Percentiles rank a stretch among this genome's conserved stretches.
Evolutionary conservation across 2,797 vertebrate genomes (phyloP).

Genomic region (Gymnoscopelus microlampas): DNA sequence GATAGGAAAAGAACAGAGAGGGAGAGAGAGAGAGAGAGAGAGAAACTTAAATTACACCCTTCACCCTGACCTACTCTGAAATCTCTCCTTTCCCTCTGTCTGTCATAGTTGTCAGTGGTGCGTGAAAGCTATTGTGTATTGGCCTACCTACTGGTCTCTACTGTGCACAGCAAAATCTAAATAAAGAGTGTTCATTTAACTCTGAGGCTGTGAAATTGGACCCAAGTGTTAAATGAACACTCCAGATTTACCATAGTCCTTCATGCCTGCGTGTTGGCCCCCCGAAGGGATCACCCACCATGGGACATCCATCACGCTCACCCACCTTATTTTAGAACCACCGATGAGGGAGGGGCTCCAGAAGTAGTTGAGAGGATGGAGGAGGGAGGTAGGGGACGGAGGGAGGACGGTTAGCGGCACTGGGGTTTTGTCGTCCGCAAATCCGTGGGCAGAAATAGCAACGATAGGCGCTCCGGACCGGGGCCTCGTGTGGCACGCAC

Average conservation of each 20-base stretch:
- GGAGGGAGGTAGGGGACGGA: not conserved
- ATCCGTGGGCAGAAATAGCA: constrained; percentile 47
- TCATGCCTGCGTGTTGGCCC: too few relatives aligned
- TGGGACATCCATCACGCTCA: constrained; percentile 37
- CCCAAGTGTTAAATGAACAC: too few relatives aligned
- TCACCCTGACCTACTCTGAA: constrained; percentile 8
- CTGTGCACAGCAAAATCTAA: too few relatives aligned
- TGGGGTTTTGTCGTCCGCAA: constrained; percentile 11
- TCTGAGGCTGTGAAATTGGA: too few relatives aligned
- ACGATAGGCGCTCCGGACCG: constrained; percentile 43
- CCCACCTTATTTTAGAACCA: constrained; percentile 36
- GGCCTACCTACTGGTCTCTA: too few relatives aligned
- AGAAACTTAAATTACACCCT: constrained; percentile 16
- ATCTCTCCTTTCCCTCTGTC: not conserved
- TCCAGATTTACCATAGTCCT: too few relatives aligned
- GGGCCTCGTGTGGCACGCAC: not conserved
- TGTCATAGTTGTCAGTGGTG: constrained; percentile 13
- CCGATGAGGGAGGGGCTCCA: constrained; percentile 16
- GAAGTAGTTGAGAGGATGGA: constrained; percentile 11
- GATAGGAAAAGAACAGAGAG: not conserved
- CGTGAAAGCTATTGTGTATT: constrained; percentile 6
- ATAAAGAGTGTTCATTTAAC: too few relatives aligned
- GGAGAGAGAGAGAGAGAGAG: not conserved
- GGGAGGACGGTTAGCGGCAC: not conserved
- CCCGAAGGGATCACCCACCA: not conserved